Conservation (phyloP, 2,797 vertebrate species). For the Cossypha polioptera region DNA sequence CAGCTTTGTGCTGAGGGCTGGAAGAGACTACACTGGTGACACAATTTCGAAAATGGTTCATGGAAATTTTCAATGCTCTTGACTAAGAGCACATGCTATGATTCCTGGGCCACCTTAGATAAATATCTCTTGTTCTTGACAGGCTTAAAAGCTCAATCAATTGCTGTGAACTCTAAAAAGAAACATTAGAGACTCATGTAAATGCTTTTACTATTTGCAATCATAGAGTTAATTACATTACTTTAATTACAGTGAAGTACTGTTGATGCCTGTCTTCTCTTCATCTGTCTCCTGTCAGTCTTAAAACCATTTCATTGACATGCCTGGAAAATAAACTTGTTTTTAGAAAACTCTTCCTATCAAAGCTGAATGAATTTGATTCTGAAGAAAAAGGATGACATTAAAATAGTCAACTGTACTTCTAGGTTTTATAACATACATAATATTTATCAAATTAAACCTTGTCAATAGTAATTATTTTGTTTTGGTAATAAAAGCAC, state of each 20-base stretch:
- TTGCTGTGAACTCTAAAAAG: constrained; percentile 18
- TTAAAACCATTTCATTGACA: not conserved
- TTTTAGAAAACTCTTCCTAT: not conserved
- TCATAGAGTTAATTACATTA: not conserved
- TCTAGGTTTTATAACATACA: not conserved
- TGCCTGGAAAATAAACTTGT: not conserved
- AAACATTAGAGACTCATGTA: not conserved
- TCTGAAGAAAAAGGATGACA: not conserved
- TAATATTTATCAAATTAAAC: not conserved
- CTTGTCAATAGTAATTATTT: not conserved
- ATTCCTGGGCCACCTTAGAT: not conserved
- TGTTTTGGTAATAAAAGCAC: not conserved
- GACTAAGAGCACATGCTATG: not conserved
- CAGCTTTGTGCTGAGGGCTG: not conserved
- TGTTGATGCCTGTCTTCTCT: not conserved
- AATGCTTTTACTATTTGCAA: not conserved
- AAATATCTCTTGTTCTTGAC: constrained; percentile 17
- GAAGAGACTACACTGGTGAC: not conserved
- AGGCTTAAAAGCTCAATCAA: not conserved
- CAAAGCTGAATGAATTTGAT: not conserved
- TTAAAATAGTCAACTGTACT: not conserved
- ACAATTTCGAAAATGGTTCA: not conserved
- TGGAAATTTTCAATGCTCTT: not conserved
- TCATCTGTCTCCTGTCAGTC: not conserved
- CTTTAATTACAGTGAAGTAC: not conserved